Conservation (phyloP, 2,888 invertebrate species). For the Pandemis corylana region DNA sequence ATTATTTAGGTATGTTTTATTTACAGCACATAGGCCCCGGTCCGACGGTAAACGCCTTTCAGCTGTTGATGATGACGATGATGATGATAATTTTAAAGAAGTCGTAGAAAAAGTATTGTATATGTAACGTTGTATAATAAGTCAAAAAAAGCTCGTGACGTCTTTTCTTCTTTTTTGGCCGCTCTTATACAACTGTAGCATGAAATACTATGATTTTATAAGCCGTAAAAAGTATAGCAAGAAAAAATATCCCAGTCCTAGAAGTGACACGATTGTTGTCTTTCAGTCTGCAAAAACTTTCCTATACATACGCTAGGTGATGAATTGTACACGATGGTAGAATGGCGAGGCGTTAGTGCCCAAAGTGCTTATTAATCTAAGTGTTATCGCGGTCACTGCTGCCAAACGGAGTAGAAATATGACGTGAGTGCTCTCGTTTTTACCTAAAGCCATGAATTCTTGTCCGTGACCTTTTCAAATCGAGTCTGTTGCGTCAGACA, state of each 20-base stretch:
- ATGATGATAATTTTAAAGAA: too few species aligned
- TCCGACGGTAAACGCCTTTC: too few species aligned
- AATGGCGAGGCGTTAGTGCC: constrained; percentile 12
- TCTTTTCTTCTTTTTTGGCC: too few species aligned
- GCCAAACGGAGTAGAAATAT: constrained; percentile 19
- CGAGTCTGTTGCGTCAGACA: constrained; percentile 5
- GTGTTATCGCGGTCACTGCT: constrained; percentile 6
- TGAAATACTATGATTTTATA: too few species aligned
- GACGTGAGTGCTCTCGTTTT: constrained; percentile 11
- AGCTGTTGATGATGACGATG: too few species aligned
- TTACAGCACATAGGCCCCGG: too few species aligned
- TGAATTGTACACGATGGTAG: constrained; percentile 21
- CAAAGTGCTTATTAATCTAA: constrained; percentile 23
- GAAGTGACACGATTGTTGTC: background rate
- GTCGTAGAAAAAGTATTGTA: too few species aligned
- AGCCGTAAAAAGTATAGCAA: too few species aligned
- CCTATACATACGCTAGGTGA: background rate
- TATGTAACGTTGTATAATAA: too few species aligned
- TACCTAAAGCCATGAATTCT: constrained; percentile 13
- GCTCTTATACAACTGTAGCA: too few species aligned
- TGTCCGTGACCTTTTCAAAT: constrained; percentile 1
- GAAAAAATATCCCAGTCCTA: background rate
- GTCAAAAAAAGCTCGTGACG: too few species aligned
- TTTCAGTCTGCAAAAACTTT: constrained; percentile 10
- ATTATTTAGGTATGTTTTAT: too few species aligned